Evolutionary conservation across 2,888 invertebrate genomes (phyloP).

Genomic region (Macrophya alboannulata): DNA sequence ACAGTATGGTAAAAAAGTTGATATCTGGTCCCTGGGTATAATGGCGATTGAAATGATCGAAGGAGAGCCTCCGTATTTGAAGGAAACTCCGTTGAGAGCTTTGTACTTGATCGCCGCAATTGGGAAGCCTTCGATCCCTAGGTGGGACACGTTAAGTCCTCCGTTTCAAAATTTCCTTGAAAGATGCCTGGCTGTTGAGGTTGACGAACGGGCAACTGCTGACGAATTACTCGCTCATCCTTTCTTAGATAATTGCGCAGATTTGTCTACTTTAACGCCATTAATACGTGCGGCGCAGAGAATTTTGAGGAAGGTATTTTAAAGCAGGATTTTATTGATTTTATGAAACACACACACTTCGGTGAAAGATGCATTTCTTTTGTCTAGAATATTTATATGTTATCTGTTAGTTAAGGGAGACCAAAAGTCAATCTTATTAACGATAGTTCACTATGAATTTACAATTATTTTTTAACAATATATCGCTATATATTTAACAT

Average conservation of each 20-base stretch:
- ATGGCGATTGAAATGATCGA: constrained; percentile 99
- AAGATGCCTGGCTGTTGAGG: constrained; percentile 93
- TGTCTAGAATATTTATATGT: constrained; percentile 23
- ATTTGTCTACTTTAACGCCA: constrained; percentile 91
- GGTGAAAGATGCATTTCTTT: constrained; percentile 5
- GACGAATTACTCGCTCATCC: constrained; percentile 90
- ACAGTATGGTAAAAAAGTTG: constrained; percentile 96
- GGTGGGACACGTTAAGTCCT: constrained; percentile 90
- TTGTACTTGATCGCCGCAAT: constrained; percentile 97
- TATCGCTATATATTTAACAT: constrained; percentile 29
- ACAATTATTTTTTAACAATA: constrained; percentile 36
- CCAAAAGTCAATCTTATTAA: not conserved
- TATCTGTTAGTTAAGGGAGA: not conserved
- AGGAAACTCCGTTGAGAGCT: constrained; percentile 95
- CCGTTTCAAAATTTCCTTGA: constrained; percentile 92
- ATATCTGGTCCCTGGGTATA: constrained; percentile 98
- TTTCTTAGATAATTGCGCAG: constrained; percentile 90
- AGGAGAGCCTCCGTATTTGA: constrained; percentile 98
- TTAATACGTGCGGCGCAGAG: constrained; percentile 96
- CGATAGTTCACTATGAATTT: constrained; percentile 7
- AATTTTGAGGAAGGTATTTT: constrained; percentile 85
- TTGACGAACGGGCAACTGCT: constrained; percentile 89
- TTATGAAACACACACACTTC: not conserved
- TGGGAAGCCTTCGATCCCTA: constrained; percentile 94
- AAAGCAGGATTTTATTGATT: constrained; percentile 55